These are phyloP conservation scores for Cheilosia pagana DNA, from an alignment of 2,888 invertebrate species.

Conservation along the genomic window DNA sequence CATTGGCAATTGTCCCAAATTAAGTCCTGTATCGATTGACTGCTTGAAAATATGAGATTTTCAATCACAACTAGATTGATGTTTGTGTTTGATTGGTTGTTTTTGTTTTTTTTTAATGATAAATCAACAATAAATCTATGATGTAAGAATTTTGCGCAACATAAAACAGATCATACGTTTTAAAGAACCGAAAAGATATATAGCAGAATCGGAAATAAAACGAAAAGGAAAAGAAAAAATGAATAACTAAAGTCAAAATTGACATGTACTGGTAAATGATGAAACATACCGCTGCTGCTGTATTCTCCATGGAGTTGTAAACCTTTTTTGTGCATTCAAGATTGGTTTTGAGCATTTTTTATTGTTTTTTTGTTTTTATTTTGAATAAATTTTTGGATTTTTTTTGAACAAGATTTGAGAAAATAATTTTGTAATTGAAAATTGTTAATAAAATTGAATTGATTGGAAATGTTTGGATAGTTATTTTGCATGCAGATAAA, in stretches of 20 bases:
- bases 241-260: conserved; percentile 37
- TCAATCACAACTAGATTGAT: conserved; percentile 55
- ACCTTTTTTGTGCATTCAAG: conserved; percentile 82
- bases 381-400: conserved; percentile 11
- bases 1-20: conserved; percentile 81
- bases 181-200: conserved; percentile 9
- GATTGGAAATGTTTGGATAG: conserved; percentile 42
- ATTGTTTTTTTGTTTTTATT: conserved; percentile 26
- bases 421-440: conserved; percentile 52
- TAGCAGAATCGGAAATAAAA: conserved; percentile 24
- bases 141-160: conserved; percentile 44
- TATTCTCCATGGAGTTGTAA: conserved; percentile 88
- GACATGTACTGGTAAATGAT: conserved; percentile 65
- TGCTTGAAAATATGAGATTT: conserved; percentile 77
- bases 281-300: conserved; percentile 85
- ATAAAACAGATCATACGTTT: conserved; percentile 1
- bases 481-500: conserved; percentile 56
- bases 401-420: conserved; percentile 68
- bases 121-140: conserved; percentile 19
- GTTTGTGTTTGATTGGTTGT: conserved; percentile 3
- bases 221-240: conserved; percentile 22
- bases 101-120: conserved; percentile 22
- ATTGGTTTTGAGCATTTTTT: conserved; percentile 73
- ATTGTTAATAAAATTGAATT: conserved; percentile 54
- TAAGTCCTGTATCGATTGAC: conserved; percentile 81